Conservation (phyloP, 2,797 vertebrate genomes). For the Phrynocephalus vlangalii region DNA sequence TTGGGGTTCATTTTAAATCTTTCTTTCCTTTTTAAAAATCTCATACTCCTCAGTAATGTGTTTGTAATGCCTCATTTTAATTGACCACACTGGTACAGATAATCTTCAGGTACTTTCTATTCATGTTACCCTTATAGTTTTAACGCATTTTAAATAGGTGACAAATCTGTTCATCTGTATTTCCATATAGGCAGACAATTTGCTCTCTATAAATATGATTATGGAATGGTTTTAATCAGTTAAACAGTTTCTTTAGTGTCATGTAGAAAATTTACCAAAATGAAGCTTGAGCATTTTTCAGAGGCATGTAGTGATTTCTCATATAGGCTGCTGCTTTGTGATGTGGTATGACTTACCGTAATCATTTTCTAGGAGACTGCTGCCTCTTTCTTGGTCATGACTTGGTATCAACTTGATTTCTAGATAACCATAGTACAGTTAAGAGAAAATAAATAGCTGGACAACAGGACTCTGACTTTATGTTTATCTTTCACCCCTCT, state of each 20-base stretch:
- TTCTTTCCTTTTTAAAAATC: not conserved
- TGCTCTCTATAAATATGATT: not conserved
- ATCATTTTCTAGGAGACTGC: not conserved
- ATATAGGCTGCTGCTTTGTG: not conserved
- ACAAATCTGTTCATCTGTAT: not conserved
- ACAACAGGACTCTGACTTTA: not conserved
- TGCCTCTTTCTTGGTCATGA: not conserved
- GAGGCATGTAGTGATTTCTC: not conserved
- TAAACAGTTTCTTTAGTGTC: not conserved
- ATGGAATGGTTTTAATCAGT: not conserved
- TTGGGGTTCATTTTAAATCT: not conserved
- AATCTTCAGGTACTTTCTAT: not conserved
- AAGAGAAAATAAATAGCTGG: not conserved
- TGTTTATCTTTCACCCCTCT: not conserved
- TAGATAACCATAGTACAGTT: not conserved
- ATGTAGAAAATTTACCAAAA: not conserved
- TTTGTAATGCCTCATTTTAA: slow-evolving; percentile 8
- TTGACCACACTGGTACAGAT: not conserved
- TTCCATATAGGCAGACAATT: not conserved
- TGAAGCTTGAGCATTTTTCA: not conserved
- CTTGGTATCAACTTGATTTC: not conserved
- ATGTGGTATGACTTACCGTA: not conserved
- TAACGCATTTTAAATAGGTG: not conserved
- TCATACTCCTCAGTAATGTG: not conserved
- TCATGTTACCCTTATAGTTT: not conserved